Conservation (phyloP, 1,140 invertebrate species). For the Nixonia krombeini region DNA sequence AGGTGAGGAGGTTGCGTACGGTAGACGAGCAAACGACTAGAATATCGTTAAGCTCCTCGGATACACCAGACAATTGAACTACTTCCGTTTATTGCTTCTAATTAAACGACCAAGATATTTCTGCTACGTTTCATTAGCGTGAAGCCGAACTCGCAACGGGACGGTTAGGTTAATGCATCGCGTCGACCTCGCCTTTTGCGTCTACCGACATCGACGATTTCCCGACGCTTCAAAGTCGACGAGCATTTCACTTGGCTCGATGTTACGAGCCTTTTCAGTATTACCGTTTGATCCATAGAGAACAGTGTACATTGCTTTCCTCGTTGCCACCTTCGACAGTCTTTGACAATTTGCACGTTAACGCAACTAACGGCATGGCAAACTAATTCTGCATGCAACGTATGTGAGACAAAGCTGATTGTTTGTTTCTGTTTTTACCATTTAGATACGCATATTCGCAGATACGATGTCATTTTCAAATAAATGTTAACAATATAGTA, state of each 20-base stretch:
- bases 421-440: no score
- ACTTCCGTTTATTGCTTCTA: conserved; percentile 69
- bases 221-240: conserved; percentile 19
- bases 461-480: no score
- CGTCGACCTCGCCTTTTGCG: conserved; percentile 18
- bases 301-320: background rate
- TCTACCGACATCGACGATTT: conserved; percentile 24
- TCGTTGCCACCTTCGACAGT: background rate
- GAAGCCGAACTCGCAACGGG: conserved; percentile 48
- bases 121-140: conserved; percentile 69
- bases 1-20: conserved; percentile 33
- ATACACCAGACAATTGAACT: conserved; percentile 68
- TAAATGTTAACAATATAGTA: no score
- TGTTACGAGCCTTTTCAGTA: conserved; percentile 38
- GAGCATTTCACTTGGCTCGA: conserved; percentile 22
- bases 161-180: conserved; percentile 55
- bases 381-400: no score
- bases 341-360: conserved; percentile 30
- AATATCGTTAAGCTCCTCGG: conserved; percentile 49
- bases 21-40: conserved; percentile 55
- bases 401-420: no score
- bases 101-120: conserved; percentile 71
- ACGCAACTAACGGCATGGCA: no score
- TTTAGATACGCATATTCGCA: no score
- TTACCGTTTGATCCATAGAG: conserved; percentile 18